These are phyloP conservation scores for Psittacula derbiana DNA, from an alignment of 2,797 vertebrate species.

Conservation along the genomic window DNA sequence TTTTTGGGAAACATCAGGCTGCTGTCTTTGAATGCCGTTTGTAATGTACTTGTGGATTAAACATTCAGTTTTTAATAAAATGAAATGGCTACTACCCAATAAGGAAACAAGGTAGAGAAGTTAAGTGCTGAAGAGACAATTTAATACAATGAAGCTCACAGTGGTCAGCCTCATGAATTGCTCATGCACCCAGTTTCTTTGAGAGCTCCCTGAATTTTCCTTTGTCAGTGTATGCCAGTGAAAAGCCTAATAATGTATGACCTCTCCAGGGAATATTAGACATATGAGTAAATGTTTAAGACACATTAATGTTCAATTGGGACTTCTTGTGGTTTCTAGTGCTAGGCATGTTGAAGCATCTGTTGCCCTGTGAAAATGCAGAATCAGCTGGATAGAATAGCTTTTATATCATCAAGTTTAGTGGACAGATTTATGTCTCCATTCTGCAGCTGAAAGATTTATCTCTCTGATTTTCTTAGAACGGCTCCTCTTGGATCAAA, in stretches of 20 bases:
- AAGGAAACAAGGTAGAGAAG: not conserved
- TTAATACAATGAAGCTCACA: not conserved
- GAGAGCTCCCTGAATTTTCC: not conserved
- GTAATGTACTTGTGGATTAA: not conserved
- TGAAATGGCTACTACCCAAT: not conserved
- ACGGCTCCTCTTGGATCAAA: not conserved
- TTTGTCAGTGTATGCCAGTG: not conserved
- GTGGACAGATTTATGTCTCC: constrained; percentile 28
- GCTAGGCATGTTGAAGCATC: constrained; percentile 6
- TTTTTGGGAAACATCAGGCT: not conserved
- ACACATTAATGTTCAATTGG: not conserved
- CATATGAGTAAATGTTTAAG: constrained; percentile 15
- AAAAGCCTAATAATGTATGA: constrained; percentile 3
- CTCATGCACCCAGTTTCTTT: not conserved
- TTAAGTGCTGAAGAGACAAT: not conserved
- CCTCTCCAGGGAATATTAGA: not conserved
- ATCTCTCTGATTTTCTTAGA: constrained; percentile 26
- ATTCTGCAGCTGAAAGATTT: not conserved
- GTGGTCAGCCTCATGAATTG: not conserved
- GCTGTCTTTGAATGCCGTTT: not conserved
- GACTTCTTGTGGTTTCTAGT: constrained; percentile 39
- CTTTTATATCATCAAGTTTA: constrained; percentile 26
- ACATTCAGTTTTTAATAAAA: not conserved
- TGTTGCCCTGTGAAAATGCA: constrained; percentile 20
- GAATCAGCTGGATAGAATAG: constrained; percentile 17